These are phyloP conservation scores for Anolis carolinensis DNA, from an alignment of 2,113 vertebrate genomes.

Conservation along the genomic window DNA sequence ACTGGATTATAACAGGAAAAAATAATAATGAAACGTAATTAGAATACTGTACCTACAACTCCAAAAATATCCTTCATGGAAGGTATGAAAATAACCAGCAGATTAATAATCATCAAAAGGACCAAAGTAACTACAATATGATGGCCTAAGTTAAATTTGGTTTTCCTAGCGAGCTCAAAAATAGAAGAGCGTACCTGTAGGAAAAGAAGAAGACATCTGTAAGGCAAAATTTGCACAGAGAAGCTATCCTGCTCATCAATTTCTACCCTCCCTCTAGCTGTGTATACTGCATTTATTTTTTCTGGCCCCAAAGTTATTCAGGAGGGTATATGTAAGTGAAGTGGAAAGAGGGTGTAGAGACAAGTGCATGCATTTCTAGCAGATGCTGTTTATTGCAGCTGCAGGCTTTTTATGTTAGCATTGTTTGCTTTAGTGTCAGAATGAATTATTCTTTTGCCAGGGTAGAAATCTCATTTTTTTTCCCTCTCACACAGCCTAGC, in stretches of 20 bases:
- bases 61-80: constrained; percentile 85
- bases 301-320: neutral
- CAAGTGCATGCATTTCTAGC: constrained; percentile 2
- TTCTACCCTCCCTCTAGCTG: neutral
- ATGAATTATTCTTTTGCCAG: constrained; percentile 25
- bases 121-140: constrained; percentile 74
- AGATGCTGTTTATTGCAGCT: constrained; percentile 20
- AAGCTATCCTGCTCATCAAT: neutral
- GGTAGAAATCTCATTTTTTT: constrained; percentile 12
- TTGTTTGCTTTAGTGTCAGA: neutral
- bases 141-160: constrained; percentile 74
- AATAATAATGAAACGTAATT: constrained; percentile 30
- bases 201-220: constrained; percentile 35
- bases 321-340: neutral
- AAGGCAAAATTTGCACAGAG: neutral
- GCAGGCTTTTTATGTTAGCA: neutral
- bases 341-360: neutral
- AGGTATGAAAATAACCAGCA: constrained; percentile 82
- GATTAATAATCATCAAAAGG: constrained; percentile 75
- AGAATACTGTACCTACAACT: constrained; percentile 77
- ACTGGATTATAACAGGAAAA: constrained; percentile 4
- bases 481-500: neutral
- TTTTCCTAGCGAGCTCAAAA: constrained; percentile 79
- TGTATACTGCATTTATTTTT: neutral
- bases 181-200: constrained; percentile 80